A percentile compares a stretch with the other conserved stretches of the same genome.
Conservation (phyloP, 2,797 vertebrate species). For the Characodon lateralis region DNA sequence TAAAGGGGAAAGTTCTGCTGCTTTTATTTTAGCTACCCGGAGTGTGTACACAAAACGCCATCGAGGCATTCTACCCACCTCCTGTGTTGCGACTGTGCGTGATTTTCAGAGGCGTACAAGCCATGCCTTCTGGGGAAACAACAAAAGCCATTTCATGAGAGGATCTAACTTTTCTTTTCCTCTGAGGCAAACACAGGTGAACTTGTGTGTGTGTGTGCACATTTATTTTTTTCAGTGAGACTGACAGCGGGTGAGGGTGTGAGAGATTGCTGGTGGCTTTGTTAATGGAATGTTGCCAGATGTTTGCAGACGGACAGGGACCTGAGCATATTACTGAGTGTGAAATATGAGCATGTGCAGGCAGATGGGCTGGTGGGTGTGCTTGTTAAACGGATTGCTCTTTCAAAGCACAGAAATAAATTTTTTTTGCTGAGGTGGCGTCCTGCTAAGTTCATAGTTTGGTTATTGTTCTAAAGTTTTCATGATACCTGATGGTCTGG, state of each 20-base stretch:
- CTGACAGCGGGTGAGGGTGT: constrained; percentile 63
- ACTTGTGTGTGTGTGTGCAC: constrained; percentile 18
- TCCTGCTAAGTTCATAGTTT: background rate
- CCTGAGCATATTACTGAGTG: constrained; percentile 32
- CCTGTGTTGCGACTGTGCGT: constrained; percentile 32
- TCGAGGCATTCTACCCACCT: constrained; percentile 66
- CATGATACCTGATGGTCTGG: background rate
- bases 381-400: constrained; percentile 29
- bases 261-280: constrained; percentile 52
- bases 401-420: background rate
- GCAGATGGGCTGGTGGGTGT: constrained; percentile 22
- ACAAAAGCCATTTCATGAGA: constrained; percentile 73
- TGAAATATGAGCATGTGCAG: constrained; percentile 34
- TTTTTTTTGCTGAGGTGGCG: background rate
- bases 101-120: constrained; percentile 66
- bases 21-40: constrained; percentile 69
- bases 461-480: constrained; percentile 6
- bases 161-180: constrained; percentile 71
- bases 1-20: constrained; percentile 68
- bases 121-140: constrained; percentile 74
- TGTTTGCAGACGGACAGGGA: constrained; percentile 44
- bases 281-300: constrained; percentile 68
- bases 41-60: constrained; percentile 71
- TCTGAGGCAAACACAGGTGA: constrained; percentile 62
- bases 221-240: constrained; percentile 29